Evolutionary conservation across 2,888 invertebrate genomes (phyloP).

Genomic region (Hirtodrosophila alboralis): DNA sequence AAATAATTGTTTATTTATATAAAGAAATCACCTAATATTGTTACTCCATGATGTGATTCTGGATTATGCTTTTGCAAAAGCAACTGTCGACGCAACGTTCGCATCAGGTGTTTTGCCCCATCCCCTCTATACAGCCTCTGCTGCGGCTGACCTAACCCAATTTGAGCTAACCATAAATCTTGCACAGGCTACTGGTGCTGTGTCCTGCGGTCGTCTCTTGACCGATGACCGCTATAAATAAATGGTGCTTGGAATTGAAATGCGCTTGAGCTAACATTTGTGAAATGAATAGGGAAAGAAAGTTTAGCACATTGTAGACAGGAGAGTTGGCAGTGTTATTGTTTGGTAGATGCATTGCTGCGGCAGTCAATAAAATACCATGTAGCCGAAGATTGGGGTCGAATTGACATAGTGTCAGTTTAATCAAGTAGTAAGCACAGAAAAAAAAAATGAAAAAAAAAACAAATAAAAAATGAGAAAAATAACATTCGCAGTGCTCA

Average conservation of each 20-base stretch:
- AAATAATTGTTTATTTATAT: too few species aligned
- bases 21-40: too few species aligned
- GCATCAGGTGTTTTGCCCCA: conserved; percentile 55
- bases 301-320: not conserved
- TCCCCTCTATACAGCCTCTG: not conserved
- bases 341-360: conserved; percentile 69
- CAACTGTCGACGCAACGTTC: conserved; percentile 7
- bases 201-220: conserved; percentile 23
- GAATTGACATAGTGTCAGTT: conserved; percentile 25
- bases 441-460: conserved; percentile 4
- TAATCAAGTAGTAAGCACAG: conserved; percentile 25
- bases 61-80: conserved; percentile 3
- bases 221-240: conserved; percentile 70
- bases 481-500: conserved; percentile 51
- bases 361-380: conserved; percentile 65
- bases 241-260: conserved; percentile 75
- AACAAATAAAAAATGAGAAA: conserved; percentile 9
- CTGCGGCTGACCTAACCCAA: conserved; percentile 72
- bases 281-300: conserved; percentile 7
- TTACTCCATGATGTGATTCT: too few species aligned
- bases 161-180: conserved; percentile 66
- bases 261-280: conserved; percentile 57
- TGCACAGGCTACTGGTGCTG: conserved; percentile 31
- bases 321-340: conserved; percentile 31
- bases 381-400: conserved; percentile 30